phyloP scores from a whole-genome alignment of 2,888 invertebrate genomes.

The Erebia aethiops region DNA sequence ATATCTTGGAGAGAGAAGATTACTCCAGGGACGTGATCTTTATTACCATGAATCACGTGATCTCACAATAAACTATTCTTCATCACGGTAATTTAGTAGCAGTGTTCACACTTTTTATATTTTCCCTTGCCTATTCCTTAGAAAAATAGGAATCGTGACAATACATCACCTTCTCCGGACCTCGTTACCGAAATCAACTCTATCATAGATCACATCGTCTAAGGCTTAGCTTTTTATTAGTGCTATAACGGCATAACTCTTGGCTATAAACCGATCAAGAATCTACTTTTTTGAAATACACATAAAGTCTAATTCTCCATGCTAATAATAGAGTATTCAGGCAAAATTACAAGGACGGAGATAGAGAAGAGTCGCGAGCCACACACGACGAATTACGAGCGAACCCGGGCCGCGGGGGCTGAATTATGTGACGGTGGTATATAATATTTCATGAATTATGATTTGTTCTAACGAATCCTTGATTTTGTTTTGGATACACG shows the following conservation, averaged over 20 bases:
- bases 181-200: slow-evolving; percentile 81
- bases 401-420: slow-evolving; percentile 66
- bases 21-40: slow-evolving; percentile 53
- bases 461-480: slow-evolving; percentile 57
- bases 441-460: slow-evolving; percentile 71
- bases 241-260: slow-evolving; percentile 47
- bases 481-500: slow-evolving; percentile 14
- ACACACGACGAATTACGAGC: slow-evolving; percentile 80
- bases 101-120: slow-evolving; percentile 69
- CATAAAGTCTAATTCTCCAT: slow-evolving; percentile 50
- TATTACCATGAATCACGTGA: slow-evolving; percentile 79
- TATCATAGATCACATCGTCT: slow-evolving; percentile 81
- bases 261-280: slow-evolving; percentile 38
- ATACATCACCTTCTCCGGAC: slow-evolving; percentile 69
- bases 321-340: slow-evolving; percentile 46
- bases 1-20: slow-evolving; percentile 66
- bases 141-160: slow-evolving; percentile 71
- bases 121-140: slow-evolving; percentile 56
- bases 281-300: slow-evolving; percentile 44
- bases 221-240: slow-evolving; percentile 65
- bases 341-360: slow-evolving; percentile 58
- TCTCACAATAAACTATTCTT: slow-evolving; percentile 78
- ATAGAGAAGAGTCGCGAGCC: slow-evolving; percentile 73
- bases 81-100: slow-evolving; percentile 73
- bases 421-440: slow-evolving; percentile 74